phyloP scores from a whole-genome alignment of 2,113 vertebrate genomes.

The Eublepharis macularius region DNA sequence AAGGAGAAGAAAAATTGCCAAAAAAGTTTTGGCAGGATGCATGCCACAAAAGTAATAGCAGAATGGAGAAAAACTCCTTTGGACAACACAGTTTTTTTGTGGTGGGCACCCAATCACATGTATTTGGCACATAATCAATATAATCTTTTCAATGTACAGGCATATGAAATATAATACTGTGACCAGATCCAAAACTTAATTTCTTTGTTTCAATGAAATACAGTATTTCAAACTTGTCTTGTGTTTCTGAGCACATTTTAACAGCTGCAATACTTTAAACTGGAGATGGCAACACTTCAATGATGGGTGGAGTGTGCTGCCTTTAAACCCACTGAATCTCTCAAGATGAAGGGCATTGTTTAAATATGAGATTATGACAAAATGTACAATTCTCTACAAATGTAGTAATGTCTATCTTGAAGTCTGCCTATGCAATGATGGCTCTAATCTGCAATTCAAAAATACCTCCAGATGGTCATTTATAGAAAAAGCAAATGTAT shows the following conservation, averaged over 20 bases:
- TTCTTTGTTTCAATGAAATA: constrained; percentile 29
- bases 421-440: constrained; percentile 67
- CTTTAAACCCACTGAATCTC: constrained; percentile 65
- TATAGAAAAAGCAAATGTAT: constrained; percentile 75
- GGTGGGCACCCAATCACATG: neutral
- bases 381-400: constrained; percentile 67
- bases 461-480: constrained; percentile 78
- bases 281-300: constrained; percentile 56
- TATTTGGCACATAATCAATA: neutral
- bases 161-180: neutral
- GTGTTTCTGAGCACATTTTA: constrained; percentile 20
- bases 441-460: constrained; percentile 71
- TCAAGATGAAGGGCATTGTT: constrained; percentile 60
- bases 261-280: constrained; percentile 67
- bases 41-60: neutral
- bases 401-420: constrained; percentile 70
- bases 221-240: constrained; percentile 43
- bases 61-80: neutral
- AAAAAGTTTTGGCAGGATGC: neutral
- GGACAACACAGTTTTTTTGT: neutral
- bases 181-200: constrained; percentile 16
- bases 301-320: constrained; percentile 50
- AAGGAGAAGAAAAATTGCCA: neutral
- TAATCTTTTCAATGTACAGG: neutral
- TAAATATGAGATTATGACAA: constrained; percentile 65